These are phyloP conservation scores for Xestia xanthographa DNA, from an alignment of 2,888 invertebrate species.

Conservation along the genomic window DNA sequence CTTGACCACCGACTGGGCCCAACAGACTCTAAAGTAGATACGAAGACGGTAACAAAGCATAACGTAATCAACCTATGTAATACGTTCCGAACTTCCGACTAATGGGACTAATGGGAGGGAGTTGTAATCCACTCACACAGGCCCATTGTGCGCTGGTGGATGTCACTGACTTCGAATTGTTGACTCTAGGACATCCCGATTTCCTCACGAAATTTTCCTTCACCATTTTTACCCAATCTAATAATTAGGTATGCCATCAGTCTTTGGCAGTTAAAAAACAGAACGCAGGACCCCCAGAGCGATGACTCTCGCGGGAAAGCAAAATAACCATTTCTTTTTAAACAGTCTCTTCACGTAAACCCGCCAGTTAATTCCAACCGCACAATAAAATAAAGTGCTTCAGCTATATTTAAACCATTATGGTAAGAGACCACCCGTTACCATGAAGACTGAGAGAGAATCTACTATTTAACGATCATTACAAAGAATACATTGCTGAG, in stretches of 20 bases:
- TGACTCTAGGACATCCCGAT: neutral
- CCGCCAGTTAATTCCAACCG: slow-evolving; percentile 2
- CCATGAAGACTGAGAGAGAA: slow-evolving; percentile 8
- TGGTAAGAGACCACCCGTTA: slow-evolving; percentile 43
- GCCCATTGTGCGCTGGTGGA: neutral
- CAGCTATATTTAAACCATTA: slow-evolving; percentile 15
- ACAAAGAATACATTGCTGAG: slow-evolving; percentile 19
- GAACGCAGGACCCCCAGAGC: neutral
- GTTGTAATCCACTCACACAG: neutral
- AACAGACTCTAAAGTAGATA: neutral
- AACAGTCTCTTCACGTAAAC: slow-evolving; percentile 31
- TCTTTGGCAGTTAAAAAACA: neutral
- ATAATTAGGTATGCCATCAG: too few species aligned
- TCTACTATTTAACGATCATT: neutral
- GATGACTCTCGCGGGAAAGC: too few species aligned
- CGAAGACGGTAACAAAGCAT: neutral
- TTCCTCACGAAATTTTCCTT: neutral
- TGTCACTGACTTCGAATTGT: neutral
- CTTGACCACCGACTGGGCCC: neutral
- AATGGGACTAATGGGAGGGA: neutral
- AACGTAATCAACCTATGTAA: neutral
- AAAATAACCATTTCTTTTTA: neutral
- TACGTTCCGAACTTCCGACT: neutral
- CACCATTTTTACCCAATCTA: neutral
- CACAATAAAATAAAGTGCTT: slow-evolving; percentile 7